phyloP scores from a whole-genome alignment of 2,797 vertebrate genomes.

The Poeciliopsis turneri region DNA sequence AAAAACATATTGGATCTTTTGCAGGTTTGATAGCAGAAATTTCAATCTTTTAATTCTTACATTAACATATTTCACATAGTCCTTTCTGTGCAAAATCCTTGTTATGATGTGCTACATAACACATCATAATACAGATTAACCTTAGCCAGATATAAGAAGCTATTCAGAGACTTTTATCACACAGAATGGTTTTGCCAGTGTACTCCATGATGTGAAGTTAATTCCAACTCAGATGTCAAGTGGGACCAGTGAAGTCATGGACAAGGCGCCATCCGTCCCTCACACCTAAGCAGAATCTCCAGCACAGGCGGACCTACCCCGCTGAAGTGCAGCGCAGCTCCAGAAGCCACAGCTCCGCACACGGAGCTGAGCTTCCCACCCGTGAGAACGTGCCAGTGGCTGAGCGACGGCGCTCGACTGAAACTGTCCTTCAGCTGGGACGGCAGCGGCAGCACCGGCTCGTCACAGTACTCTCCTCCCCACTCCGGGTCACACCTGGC shows the following conservation, averaged over 20 bases:
- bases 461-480: constrained; percentile 93
- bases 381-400: constrained; percentile 93
- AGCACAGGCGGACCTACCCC: constrained; percentile 80
- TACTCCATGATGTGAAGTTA: no score
- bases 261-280: no score
- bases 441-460: constrained; percentile 86
- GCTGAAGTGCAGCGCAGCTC: constrained; percentile 96
- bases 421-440: constrained; percentile 98
- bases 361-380: constrained; percentile 94
- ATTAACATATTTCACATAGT: neutral
- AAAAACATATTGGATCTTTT: neutral
- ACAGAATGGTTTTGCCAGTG: no score
- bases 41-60: neutral
- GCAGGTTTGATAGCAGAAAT: constrained; percentile 1
- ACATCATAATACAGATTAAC: no score
- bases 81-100: neutral
- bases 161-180: no score
- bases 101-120: no score
- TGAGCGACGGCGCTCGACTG: constrained; percentile 89
- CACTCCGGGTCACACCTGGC: constrained; percentile 93
- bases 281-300: no score
- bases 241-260: no score
- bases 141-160: no score
- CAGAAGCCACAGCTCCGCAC: constrained; percentile 95
- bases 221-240: no score